Base-by-base conservation (phyloP, 2,888 invertebrate genomes). In the Dexiosoma caninum region DNA sequence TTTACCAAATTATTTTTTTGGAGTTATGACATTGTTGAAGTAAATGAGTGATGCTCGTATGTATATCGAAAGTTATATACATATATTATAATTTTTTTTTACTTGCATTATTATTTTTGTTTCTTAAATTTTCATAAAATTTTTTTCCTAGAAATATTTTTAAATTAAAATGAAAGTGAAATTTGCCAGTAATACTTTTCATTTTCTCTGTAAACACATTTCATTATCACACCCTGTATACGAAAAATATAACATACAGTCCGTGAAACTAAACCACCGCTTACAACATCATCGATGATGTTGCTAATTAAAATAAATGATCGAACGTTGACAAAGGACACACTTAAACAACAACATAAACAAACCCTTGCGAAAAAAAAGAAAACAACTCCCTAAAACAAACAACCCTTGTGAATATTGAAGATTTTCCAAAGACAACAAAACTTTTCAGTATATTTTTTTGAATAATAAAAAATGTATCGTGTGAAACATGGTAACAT, bases 281-380 rank as follows among this genome's bases (percentile, higher is more conserved):
- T 78, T 77, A 71, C 66, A 67, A 57, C 71, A 80, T 77, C 81
- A 83, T 77, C 75, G 83, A 83, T 79, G 83, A 81, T 84, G 83
- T 82, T 83, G 83, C 84, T 84, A 84, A 84, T 84, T 84, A 83
- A 84, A 84, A 84, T 84, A 83, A 84, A 84, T 84, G 84, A 84
- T 84, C 81, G 84, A 84, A 83, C 82, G 84, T 83, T 83, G 76
- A 62, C 80, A 72, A 62, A 80, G 46, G 70, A 74, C 53, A 57
- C 30, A 51, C 42, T 64, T 66, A 51, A 59, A 72, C 27, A 69
- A 51, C 35, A 51, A 49, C 60, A 46, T 12, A 62, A 35, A 60
- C 14, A 74, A 79, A 46, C 75, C 75, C 69, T 66, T 53, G 53
- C 32, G 16, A 66, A 72, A 57, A 70, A 70, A 32, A 44, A 10